phyloP scores from a whole-genome alignment of 2,888 invertebrate genomes.

The Graphium colonna region DNA sequence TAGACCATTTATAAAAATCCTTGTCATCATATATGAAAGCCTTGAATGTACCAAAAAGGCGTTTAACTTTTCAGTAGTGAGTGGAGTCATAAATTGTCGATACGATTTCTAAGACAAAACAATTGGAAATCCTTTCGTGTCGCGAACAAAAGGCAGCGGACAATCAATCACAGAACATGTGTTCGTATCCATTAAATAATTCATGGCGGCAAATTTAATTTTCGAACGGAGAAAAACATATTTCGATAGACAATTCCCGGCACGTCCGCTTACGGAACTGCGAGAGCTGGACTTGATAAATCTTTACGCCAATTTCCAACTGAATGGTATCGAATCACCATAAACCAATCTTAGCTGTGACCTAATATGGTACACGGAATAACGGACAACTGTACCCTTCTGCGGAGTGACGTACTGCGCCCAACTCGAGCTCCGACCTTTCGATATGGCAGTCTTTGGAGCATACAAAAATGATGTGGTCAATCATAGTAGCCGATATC shows the following conservation, averaged over 20 bases:
- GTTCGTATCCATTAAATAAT: constrained; percentile 12
- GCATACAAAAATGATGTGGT: too few relatives aligned
- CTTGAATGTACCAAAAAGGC: not conserved
- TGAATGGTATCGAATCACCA: constrained; percentile 78
- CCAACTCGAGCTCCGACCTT: constrained; percentile 42
- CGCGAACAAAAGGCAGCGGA: constrained; percentile 3
- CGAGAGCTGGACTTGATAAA: constrained; percentile 36
- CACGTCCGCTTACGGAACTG: constrained; percentile 28
- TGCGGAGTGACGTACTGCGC: constrained; percentile 51
- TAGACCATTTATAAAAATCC: not conserved
- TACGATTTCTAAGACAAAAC: not conserved
- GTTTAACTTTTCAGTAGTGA: not conserved
- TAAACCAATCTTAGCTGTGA: constrained; percentile 57
- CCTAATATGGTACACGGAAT: constrained; percentile 37
- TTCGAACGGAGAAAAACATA: constrained; percentile 23
- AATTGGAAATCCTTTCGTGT: not conserved
- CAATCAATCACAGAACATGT: constrained; percentile 11
- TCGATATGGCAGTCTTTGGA: not conserved
- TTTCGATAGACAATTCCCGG: constrained; percentile 33
- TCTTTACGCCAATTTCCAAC: constrained; percentile 67
- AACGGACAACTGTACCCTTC: constrained; percentile 36
- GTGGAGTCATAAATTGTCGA: not conserved
- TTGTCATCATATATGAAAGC: not conserved
- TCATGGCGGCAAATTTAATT: constrained; percentile 14
- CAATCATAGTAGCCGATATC: too few relatives aligned